Conservation (phyloP, 2,797 vertebrate species). For the Echiichthys vipera region DNA sequence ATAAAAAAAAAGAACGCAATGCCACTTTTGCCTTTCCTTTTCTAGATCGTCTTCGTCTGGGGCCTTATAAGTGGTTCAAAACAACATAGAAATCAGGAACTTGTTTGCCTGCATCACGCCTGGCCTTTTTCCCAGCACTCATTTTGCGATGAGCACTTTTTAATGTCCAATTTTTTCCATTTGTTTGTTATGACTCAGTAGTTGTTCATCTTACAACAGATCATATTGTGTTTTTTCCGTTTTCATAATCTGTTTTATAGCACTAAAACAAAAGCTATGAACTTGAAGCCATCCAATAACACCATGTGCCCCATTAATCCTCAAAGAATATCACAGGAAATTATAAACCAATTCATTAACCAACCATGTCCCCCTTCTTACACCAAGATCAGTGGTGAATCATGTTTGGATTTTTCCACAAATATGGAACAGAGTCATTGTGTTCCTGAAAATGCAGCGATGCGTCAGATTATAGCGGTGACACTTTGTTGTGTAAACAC, state of each 20-base stretch:
- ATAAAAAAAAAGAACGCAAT: too few relatives aligned
- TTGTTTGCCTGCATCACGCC: conserved; percentile 35
- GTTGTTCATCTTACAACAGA: conserved; percentile 51
- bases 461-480: conserved; percentile 61
- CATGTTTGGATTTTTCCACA: conserved; percentile 56
- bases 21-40: too few relatives aligned
- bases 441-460: conserved; percentile 55
- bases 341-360: conserved; percentile 57
- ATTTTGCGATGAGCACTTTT: conserved; percentile 43
- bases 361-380: conserved; percentile 35
- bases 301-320: conserved; percentile 49
- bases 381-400: conserved; percentile 54
- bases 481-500: conserved; percentile 80
- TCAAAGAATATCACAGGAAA: conserved; percentile 60
- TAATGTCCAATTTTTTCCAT: conserved; percentile 23
- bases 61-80: conserved; percentile 1
- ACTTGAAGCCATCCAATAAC: conserved; percentile 33
- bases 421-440: conserved; percentile 22
- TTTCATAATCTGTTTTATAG: conserved; percentile 62
- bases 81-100: conserved; percentile 35
- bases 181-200: conserved; percentile 50
- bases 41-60: too few relatives aligned
- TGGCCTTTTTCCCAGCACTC: conserved; percentile 38
- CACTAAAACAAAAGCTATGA: conserved; percentile 54
- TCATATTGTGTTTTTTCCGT: conserved; percentile 45